These are phyloP conservation scores for Chloroceryle inda DNA, from an alignment of 2,797 vertebrate genomes.

Conservation along the genomic window DNA sequence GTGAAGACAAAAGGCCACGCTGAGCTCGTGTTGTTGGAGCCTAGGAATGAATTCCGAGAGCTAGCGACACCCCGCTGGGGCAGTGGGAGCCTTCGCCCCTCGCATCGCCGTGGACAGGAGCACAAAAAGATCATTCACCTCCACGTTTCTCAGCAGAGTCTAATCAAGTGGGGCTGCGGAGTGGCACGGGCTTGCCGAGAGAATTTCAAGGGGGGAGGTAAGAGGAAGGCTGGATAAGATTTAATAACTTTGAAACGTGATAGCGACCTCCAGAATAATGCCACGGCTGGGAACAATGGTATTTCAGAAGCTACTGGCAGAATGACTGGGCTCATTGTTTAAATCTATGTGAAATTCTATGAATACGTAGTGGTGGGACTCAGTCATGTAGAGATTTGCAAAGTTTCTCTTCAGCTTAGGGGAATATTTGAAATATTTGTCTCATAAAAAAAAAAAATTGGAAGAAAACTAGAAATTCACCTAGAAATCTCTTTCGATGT, in stretches of 20 bases:
- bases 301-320: conserved; percentile 66
- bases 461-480: background rate
- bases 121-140: conserved; percentile 85
- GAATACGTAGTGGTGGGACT: accelerated
- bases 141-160: conserved; percentile 75
- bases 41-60: conserved; percentile 42
- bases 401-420: background rate
- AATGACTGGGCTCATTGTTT: conserved; percentile 29
- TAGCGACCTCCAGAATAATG: conserved; percentile 80
- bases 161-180: conserved; percentile 79
- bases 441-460: background rate
- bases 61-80: conserved; percentile 14
- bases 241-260: conserved; percentile 85
- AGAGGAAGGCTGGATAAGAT: conserved; percentile 74
- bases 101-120: conserved; percentile 42
- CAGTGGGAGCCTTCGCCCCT: conserved; percentile 22
- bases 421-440: background rate
- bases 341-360: background rate
- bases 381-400: background rate
- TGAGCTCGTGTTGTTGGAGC: background rate
- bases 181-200: conserved; percentile 77
- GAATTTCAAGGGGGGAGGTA: conserved; percentile 62
- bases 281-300: conserved; percentile 65
- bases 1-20: conserved; percentile 13
- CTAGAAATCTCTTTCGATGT: background rate